Conservation (phyloP, 2,888 invertebrate genomes). For the Conus canariensis region DNA sequence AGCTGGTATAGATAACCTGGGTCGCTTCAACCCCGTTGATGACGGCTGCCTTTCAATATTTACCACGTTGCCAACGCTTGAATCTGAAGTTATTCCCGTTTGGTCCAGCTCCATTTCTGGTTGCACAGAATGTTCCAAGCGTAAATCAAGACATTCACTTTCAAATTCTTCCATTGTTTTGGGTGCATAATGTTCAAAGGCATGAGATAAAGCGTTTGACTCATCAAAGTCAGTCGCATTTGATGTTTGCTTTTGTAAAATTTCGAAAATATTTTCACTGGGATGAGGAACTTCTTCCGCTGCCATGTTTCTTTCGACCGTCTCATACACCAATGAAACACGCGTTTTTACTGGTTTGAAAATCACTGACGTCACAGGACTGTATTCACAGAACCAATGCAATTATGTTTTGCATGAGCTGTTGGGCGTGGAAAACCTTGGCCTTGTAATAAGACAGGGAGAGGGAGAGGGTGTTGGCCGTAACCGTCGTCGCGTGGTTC, state of each 20-base stretch:
- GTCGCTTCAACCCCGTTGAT: constrained; percentile 60
- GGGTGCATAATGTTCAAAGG: constrained; percentile 51
- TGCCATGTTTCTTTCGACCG: constrained; percentile 61
- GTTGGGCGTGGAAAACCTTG: background rate
- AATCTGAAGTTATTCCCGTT: background rate
- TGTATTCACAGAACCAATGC: constrained; percentile 38
- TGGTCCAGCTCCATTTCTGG: constrained; percentile 37
- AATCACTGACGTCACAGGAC: constrained; percentile 35
- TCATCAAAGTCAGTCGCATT: constrained; percentile 40
- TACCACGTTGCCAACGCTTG: constrained; percentile 36
- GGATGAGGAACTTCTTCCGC: constrained; percentile 56
- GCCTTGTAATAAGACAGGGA: background rate
- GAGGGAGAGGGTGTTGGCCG: too few species aligned
- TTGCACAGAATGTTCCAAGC: constrained; percentile 58
- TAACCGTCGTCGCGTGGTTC: too few species aligned
- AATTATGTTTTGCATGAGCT: background rate
- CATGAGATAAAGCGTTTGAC: constrained; percentile 42
- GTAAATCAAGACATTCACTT: constrained; percentile 60
- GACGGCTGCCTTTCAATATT: constrained; percentile 42
- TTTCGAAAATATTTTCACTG: constrained; percentile 61
- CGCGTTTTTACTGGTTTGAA: constrained; percentile 51
- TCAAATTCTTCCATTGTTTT: constrained; percentile 45
- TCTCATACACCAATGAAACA: constrained; percentile 27
- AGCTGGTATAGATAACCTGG: constrained; percentile 56
- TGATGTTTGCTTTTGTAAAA: constrained; percentile 53